Evolutionary conservation across 2,797 vertebrate genomes (phyloP).

Genomic region (Crocidura indochinensis): DNA sequence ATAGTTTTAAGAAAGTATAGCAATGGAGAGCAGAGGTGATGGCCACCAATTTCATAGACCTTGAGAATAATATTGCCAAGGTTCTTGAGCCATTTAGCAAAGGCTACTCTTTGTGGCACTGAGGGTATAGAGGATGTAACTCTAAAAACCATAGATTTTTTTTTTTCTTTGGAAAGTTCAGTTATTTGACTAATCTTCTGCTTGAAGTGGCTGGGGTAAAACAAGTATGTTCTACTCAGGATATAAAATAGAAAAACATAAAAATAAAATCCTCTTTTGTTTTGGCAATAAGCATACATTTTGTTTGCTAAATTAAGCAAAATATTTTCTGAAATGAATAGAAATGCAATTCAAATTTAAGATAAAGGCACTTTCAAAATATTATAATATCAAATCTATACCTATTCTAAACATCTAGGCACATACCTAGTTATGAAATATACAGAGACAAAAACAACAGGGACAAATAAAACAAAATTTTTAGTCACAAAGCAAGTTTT

Average conservation of each 20-base stretch:
- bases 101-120: background rate
- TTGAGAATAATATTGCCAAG: background rate
- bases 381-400: no score
- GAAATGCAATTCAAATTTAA: conserved; percentile 23
- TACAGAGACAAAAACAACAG: no score
- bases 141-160: conserved; percentile 19
- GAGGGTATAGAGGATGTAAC: background rate
- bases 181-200: background rate
- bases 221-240: background rate
- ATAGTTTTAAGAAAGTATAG: background rate
- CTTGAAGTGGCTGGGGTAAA: conserved; percentile 4
- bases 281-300: background rate
- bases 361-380: background rate
- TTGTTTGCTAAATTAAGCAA: background rate
- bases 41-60: background rate
- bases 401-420: no score
- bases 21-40: background rate
- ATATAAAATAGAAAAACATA: conserved; percentile 3
- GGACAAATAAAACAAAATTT: background rate
- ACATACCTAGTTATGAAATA: no score
- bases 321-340: conserved; percentile 30
- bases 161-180: conserved; percentile 30
- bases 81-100: conserved; percentile 7
- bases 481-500: background rate
- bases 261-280: background rate